Evolutionary conservation across 2,888 invertebrate genomes (phyloP), one percentile per base, ranked within the genome.

Genomic region (Caenorhabditis sp.): DNA sequence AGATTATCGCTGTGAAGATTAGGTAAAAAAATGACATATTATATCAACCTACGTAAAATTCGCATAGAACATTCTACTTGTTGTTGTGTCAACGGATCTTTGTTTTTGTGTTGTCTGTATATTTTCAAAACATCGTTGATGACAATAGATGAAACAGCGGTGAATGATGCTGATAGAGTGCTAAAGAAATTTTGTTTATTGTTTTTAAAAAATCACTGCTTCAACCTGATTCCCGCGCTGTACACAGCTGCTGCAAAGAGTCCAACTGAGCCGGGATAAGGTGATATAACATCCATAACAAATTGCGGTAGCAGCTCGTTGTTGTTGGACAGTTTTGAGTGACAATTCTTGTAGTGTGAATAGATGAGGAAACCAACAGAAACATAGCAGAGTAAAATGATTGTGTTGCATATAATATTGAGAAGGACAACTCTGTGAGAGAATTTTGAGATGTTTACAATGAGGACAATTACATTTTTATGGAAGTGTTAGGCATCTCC

Each of bases 331-430:
- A 77, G 55, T 17, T 36, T 43, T 14, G 86, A 87, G 64, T 84
- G 80, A 60, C 87, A 87, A 31, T 74, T 69, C 43, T 81, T 51
- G 55, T 81, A 87, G 17, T 72, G 62, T 1, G 75, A 75, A 58
- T 81, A 86, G 19, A 87, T 82, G 26, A 86, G 61, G 12, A 86
- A 51, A 3, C 86, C 86, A 19, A 83, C 57, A 0, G 76, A 50
- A 1, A 81, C 70, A 54, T 85, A 86, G 17, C 76, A 61, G 1
- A 78, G 14, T 3, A 86, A 62, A 26, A 84, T 79, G 10, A 79
- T 43, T 0, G 79, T 43, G 50, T 86, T 85, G 69, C 81, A 78
- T 0, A 83, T 76, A 53, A 84, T 79, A 61, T 87, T 86, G 4
- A 84, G 64, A 14, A 87, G 61, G 2, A 86, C 78, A 17, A 82